Percentiles rank a stretch among this genome's conserved stretches.
Conservation (phyloP, 1,140 invertebrate species). For the Mycetomoellerius zeteki region DNA sequence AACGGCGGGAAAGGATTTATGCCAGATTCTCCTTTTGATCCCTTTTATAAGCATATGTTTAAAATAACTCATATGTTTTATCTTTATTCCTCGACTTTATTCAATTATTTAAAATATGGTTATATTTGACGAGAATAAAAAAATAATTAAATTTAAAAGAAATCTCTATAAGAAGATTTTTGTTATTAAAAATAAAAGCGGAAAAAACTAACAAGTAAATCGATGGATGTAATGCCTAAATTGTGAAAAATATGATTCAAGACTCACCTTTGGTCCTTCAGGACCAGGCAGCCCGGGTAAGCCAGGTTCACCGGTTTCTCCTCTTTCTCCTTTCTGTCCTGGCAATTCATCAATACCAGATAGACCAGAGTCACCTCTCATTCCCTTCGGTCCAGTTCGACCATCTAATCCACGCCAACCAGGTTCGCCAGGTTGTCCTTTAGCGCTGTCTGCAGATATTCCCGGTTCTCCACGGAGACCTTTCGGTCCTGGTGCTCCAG, state of each 20-base stretch:
- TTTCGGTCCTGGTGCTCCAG: slow-evolving; percentile 87
- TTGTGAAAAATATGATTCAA: background rate
- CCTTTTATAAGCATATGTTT: slow-evolving; percentile 75
- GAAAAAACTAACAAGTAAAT: background rate
- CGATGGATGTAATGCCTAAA: background rate
- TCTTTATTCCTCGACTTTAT: background rate
- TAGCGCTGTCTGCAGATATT: slow-evolving; percentile 77
- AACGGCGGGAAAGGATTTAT: slow-evolving; percentile 77
- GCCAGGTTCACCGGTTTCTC: slow-evolving; percentile 87
- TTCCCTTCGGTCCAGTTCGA: slow-evolving; percentile 84
- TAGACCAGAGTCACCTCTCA: slow-evolving; percentile 77
- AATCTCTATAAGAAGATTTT: background rate
- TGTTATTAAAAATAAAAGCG: background rate
- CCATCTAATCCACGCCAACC: slow-evolving; percentile 84
- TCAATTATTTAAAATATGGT: background rate
- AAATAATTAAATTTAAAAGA: background rate
- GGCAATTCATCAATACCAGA: slow-evolving; percentile 77
- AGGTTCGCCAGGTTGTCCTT: slow-evolving; percentile 87
- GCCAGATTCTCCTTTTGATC: slow-evolving; percentile 88
- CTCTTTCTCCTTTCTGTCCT: slow-evolving; percentile 86
- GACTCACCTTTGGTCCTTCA: slow-evolving; percentile 80
- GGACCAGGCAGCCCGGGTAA: slow-evolving; percentile 85
- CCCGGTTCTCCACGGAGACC: slow-evolving; percentile 83
- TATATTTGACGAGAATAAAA: background rate
- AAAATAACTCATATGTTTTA: background rate